phyloP scores from a whole-genome alignment of 2,888 invertebrate genomes.

The Leptopilina myrica region DNA sequence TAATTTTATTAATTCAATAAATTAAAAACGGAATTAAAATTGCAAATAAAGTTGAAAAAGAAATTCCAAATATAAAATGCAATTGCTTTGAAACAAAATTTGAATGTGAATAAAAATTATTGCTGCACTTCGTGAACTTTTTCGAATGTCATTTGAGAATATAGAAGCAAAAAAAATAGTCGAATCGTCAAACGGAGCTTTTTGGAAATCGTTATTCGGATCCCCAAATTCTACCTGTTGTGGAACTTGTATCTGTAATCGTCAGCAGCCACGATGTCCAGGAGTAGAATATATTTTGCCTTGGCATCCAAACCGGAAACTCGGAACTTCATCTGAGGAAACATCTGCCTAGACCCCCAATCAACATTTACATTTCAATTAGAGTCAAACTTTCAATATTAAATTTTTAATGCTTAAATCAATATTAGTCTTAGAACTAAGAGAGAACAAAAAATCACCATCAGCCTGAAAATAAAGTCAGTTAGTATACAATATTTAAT shows the following conservation, averaged over 20 bases:
- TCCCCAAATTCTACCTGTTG: constrained; percentile 84
- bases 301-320: constrained; percentile 98
- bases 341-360: constrained; percentile 94
- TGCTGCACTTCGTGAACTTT: not conserved
- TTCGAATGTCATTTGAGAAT: not conserved
- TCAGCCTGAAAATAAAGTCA: constrained; percentile 8
- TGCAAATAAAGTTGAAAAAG: not conserved
- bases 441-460: not conserved
- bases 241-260: constrained; percentile 99
- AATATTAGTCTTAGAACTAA: constrained; percentile 23
- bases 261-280: constrained; percentile 99
- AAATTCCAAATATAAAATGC: not conserved
- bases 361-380: constrained; percentile 69
- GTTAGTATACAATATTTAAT: not conserved
- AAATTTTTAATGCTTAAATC: not conserved
- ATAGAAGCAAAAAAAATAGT: not conserved
- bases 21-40: not conserved
- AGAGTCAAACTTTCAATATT: constrained; percentile 45
- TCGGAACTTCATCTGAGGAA: constrained; percentile 99
- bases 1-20: too few species aligned
- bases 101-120: not conserved
- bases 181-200: constrained; percentile 8
- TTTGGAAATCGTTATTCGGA: not conserved
- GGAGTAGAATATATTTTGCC: constrained; percentile 98
- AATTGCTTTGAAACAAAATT: not conserved